Conservation (phyloP, 2,113 vertebrate species). For the Spea bombifrons region DNA sequence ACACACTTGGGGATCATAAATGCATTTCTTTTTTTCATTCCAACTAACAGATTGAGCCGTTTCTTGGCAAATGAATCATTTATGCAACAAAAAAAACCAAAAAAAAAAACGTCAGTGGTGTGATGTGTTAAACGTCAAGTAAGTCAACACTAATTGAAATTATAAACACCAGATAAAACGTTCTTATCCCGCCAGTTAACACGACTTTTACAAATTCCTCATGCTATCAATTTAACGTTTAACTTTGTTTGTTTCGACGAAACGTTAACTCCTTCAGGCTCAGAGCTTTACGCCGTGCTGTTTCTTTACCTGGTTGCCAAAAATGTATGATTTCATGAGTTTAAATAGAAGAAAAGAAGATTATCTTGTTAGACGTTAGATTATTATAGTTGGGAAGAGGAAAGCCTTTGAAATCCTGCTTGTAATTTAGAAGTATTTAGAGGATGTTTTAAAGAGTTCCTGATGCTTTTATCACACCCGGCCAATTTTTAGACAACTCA, state of each 20-base stretch:
- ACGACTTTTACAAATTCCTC: conserved; percentile 53
- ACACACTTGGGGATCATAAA: conserved; percentile 70
- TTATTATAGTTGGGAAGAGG: too few relatives aligned
- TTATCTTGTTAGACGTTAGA: too few relatives aligned
- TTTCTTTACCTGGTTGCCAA: too few relatives aligned
- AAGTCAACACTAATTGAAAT: conserved; percentile 78
- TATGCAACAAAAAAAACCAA: conserved; percentile 55
- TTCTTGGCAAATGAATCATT: conserved; percentile 73
- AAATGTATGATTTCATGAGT: too few relatives aligned
- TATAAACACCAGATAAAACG: conserved; percentile 74
- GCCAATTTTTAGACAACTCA: too few relatives aligned
- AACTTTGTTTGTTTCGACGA: conserved; percentile 10
- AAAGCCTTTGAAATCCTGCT: too few relatives aligned
- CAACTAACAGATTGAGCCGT: conserved; percentile 74
- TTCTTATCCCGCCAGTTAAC: conserved; percentile 51
- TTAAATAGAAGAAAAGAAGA: too few relatives aligned
- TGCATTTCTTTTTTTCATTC: conserved; percentile 69
- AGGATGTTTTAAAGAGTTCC: too few relatives aligned
- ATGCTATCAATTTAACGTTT: conserved; percentile 23
- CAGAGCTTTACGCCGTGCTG: background rate
- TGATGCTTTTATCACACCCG: too few relatives aligned
- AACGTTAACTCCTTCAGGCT: conserved; percentile 1
- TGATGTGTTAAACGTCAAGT: conserved; percentile 77
- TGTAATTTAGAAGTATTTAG: too few relatives aligned
- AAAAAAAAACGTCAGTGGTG: conserved; percentile 58